Percentiles rank a stretch among this genome's conserved stretches.
phyloP scores from a whole-genome alignment of 2,888 invertebrate species.

The Agrochola circellaris region DNA sequence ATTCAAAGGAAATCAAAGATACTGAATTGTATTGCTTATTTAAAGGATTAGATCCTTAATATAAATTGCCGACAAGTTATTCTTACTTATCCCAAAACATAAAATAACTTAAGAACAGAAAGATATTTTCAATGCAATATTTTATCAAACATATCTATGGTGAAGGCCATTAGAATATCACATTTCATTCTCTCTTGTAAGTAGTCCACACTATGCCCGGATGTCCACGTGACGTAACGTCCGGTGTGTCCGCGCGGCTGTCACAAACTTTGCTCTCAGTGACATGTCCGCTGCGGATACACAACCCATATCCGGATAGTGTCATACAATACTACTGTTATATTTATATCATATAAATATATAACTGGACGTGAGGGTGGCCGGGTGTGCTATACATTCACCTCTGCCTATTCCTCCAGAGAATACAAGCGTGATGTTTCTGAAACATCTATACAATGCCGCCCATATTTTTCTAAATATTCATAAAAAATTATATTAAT shows the following conservation, averaged over 20 bases:
- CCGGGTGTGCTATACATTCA: too few species aligned
- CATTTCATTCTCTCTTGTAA: constrained; percentile 4
- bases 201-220: constrained; percentile 34
- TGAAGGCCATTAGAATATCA: constrained; percentile 16
- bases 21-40: too few species aligned
- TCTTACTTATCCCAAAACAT: too few species aligned
- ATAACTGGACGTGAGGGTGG: background rate
- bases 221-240: constrained; percentile 41
- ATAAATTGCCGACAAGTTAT: too few species aligned
- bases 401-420: too few species aligned
- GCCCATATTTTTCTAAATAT: too few species aligned
- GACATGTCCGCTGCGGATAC: constrained; percentile 56
- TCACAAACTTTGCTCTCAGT: constrained; percentile 59
- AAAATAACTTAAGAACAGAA: too few species aligned
- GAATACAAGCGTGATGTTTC: background rate
- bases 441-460: background rate
- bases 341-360: constrained; percentile 1
- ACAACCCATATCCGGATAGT: constrained; percentile 45
- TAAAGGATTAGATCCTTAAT: too few species aligned
- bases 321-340: constrained; percentile 11
- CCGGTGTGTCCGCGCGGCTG: constrained; percentile 35
- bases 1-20: too few species aligned
- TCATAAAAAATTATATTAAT: too few species aligned
- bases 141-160: background rate
- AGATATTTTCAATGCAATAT: too few species aligned